Base-by-base conservation (phyloP, 2,888 invertebrate genomes). In the Bruchidius siliquastri region DNA sequence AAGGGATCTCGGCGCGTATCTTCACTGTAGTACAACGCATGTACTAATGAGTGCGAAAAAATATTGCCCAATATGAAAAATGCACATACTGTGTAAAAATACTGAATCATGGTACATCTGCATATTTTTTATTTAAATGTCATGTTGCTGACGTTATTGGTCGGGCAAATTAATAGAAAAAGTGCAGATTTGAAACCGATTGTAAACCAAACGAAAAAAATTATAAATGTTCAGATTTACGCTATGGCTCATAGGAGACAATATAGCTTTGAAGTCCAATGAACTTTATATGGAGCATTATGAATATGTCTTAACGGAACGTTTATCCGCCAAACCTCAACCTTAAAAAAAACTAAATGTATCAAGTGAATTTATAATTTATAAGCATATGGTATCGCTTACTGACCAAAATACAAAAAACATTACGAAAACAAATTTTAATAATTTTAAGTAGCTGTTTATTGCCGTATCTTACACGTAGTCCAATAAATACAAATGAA, bases 201-300 rank as follows among this genome's bases (percentile, higher is more conserved):
- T 72, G 69, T 21, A 72, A 72, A 70, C 70, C 70, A 70, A 32
- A 30, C 30, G 26, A 20, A 68, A 68, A 21, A 68, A 72, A 71
- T 72, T 73, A 67, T 71, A 74, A 72, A 72, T 72, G 76, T 76
- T 73, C 76, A 76, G 73, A 77, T 67, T 75, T 78, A 79, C 79
- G 79, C 80, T 80, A 75, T 80, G 80, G 81, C 80, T 81, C 81
- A 81, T 81, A 77, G 77, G 80, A 80, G 81, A 81, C 80, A 81
- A 81, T 81, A 81, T 80, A 80, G 80, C 80, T 78, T 74, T 77
- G 71, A 76, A 76, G 76, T 76, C 76, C 75, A 74, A 75, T 68
- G 68, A 68, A 68, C 68, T 68, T 68, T 68, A 67, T 67, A 67
- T 26, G 26, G 26, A 26, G 26, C 26, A 26, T 20, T 67, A 68